Conservation (phyloP, 2,797 vertebrate genomes). For the Silurus lanzhouensis region DNA sequence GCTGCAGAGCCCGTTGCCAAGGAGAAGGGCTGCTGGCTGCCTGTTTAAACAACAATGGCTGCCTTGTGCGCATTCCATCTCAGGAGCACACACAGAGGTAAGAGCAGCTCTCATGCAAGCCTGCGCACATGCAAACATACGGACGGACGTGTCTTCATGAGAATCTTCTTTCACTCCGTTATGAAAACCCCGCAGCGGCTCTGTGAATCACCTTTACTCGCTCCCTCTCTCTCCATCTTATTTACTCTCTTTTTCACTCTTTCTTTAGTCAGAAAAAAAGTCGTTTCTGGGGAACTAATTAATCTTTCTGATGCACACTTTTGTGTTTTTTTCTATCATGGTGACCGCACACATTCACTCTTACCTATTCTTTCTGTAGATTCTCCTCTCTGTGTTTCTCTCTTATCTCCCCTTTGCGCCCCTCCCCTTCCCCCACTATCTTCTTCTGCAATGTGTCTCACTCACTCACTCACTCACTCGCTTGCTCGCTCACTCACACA, state of each 20-base stretch:
- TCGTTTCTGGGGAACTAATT: slow-evolving; percentile 51
- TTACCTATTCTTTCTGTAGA: slow-evolving; percentile 57
- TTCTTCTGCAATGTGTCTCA: slow-evolving; percentile 54
- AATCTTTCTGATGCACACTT: slow-evolving; percentile 55
- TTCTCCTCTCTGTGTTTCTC: slow-evolving; percentile 62
- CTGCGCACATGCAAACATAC: slow-evolving; percentile 41
- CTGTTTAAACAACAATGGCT: slow-evolving; percentile 86
- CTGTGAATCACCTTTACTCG: slow-evolving; percentile 15
- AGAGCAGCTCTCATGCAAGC: slow-evolving; percentile 45
- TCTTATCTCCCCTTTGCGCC: slow-evolving; percentile 60
- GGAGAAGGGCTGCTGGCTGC: slow-evolving; percentile 79
- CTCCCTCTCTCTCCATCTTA: slow-evolving; percentile 62
- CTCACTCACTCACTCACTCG: slow-evolving; percentile 10
- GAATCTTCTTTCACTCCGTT: slow-evolving; percentile 7
- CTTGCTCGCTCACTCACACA: background rate
- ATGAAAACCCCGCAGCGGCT: slow-evolving; percentile 13
- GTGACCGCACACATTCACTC: slow-evolving; percentile 51
- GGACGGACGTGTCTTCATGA: slow-evolving; percentile 19
- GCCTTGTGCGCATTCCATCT: slow-evolving; percentile 81
- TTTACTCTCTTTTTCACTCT: slow-evolving; percentile 55
- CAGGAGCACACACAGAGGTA: slow-evolving; percentile 78
- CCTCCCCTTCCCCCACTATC: slow-evolving; percentile 54
- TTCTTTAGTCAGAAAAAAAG: slow-evolving; percentile 57
- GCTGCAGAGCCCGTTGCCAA: slow-evolving; percentile 83
- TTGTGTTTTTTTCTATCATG: slow-evolving; percentile 40